Evolutionary conservation across 2,113 vertebrate genomes (phyloP).

Genomic region (Dinomys branickii): DNA sequence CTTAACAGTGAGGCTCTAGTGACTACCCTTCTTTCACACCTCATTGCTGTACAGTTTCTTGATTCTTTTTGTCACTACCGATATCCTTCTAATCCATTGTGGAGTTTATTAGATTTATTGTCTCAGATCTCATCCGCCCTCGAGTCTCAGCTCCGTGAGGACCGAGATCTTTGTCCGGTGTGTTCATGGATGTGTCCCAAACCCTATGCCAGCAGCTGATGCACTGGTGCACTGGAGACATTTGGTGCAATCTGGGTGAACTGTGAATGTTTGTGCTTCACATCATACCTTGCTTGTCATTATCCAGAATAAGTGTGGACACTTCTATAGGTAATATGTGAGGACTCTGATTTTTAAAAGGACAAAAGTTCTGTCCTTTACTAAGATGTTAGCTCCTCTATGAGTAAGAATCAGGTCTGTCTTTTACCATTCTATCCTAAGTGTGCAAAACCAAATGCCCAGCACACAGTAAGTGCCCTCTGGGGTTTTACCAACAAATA

Average conservation of each 20-base stretch:
- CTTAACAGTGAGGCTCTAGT: neutral
- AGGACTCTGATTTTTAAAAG: neutral
- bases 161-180: neutral
- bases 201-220: neutral
- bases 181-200: neutral
- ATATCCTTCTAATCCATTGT: neutral
- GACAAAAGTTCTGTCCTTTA: neutral
- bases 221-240: neutral
- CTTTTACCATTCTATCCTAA: neutral
- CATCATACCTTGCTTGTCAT: neutral
- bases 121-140: neutral
- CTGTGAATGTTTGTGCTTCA: neutral
- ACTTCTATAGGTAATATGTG: neutral
- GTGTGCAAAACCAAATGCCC: neutral
- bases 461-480: neutral
- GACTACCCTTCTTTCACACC: neutral
- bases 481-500: neutral
- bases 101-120: neutral
- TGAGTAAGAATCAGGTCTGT: neutral
- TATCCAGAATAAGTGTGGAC: neutral
- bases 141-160: neutral
- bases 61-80: neutral
- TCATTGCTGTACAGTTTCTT: neutral
- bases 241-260: neutral
- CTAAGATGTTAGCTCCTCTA: neutral